phyloP scores from a whole-genome alignment of 2,888 invertebrate species.

The Colostygia pectinataria region DNA sequence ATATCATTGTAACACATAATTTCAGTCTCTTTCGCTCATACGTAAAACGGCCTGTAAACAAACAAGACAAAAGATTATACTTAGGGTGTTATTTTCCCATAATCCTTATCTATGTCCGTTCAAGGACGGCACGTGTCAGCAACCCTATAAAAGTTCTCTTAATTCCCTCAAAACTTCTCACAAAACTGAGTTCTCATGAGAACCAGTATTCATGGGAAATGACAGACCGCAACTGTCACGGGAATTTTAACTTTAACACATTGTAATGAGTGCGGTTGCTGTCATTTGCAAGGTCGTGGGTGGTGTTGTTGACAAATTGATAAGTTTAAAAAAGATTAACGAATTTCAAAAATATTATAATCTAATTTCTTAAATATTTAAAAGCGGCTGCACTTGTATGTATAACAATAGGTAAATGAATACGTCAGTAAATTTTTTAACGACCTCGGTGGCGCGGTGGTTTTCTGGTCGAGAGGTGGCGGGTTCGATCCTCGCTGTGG shows the following conservation, averaged over 20 bases:
- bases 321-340: neutral
- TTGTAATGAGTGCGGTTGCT: neutral
- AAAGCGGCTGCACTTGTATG: too few relatives aligned
- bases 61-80: neutral
- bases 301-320: constrained; percentile 8
- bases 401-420: too few relatives aligned
- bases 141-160: neutral
- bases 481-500: too few relatives aligned
- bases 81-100: neutral
- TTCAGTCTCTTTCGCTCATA: neutral
- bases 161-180: constrained; percentile 18
- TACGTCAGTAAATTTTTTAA: too few relatives aligned
- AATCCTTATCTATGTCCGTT: neutral
- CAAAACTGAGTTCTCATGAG: constrained; percentile 40
- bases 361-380: too few relatives aligned
- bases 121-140: constrained; percentile 3
- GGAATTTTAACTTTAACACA: constrained; percentile 6
- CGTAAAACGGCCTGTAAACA: neutral
- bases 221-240: neutral
- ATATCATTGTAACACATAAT: neutral
- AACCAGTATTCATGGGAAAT: constrained; percentile 40
- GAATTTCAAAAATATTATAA: too few relatives aligned
- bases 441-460: too few relatives aligned
- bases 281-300: constrained; percentile 10
- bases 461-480: too few relatives aligned